These are phyloP conservation scores for Dolichallabes microphthalmus DNA, from an alignment of 2,113 vertebrate genomes.

Conservation along the genomic window DNA sequence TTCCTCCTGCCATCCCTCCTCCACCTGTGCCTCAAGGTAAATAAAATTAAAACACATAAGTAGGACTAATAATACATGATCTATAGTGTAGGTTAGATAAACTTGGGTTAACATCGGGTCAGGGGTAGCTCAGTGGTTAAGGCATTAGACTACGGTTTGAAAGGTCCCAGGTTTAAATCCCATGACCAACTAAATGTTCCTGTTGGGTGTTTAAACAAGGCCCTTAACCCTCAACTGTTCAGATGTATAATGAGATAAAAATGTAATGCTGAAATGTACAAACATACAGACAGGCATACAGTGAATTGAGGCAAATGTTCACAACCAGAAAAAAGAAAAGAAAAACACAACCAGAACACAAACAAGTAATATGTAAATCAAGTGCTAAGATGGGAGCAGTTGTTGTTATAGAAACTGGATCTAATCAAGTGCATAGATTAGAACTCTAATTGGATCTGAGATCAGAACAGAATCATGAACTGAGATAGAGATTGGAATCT, in stretches of 20 bases:
- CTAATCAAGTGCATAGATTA: neutral
- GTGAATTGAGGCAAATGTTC: neutral
- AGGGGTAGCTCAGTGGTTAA: too few species aligned
- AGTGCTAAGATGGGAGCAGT: neutral
- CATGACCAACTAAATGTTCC: too few species aligned
- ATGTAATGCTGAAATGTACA: too few species aligned
- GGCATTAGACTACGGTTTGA: too few species aligned
- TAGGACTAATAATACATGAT: too few species aligned
- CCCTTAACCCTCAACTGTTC: too few species aligned
- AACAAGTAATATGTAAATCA: neutral
- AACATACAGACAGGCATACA: too few species aligned
- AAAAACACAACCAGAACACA: too few species aligned
- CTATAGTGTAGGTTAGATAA: neutral
- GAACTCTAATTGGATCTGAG: neutral
- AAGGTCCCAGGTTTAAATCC: too few species aligned
- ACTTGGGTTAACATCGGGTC: too few species aligned
- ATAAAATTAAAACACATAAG: neutral
- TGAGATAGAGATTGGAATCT: neutral
- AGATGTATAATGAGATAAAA: too few species aligned
- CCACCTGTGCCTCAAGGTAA: conserved; percentile 70
- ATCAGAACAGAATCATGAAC: neutral
- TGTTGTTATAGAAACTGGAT: neutral
- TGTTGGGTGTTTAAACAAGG: too few species aligned
- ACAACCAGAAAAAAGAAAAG: neutral
- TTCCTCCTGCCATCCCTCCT: conserved; percentile 63